Conservation (phyloP, 2,888 invertebrate genomes). For the Pherbina coryleti region DNA sequence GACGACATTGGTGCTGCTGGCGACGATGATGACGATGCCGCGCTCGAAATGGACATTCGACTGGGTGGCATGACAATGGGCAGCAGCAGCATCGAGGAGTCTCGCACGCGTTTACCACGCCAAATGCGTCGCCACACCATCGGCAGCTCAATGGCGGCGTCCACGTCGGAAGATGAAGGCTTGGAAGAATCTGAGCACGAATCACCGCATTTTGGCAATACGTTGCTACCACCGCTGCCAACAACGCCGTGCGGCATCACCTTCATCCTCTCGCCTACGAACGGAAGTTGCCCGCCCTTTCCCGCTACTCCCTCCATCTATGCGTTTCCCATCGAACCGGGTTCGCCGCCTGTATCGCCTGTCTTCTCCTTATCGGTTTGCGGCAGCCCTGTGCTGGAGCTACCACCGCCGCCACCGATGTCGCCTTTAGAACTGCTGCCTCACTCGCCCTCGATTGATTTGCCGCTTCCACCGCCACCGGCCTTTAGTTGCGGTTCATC, state of each 20-base stretch:
- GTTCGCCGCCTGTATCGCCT: conserved; percentile 68
- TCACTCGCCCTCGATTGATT: conserved; percentile 49
- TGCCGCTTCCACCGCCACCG: conserved; percentile 51
- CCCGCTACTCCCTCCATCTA: conserved; percentile 53
- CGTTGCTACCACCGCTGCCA: conserved; percentile 69
- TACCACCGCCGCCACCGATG: conserved; percentile 58
- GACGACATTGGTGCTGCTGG: conserved; percentile 34
- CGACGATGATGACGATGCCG: conserved; percentile 56
- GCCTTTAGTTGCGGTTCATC: conserved; percentile 37
- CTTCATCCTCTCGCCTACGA: conserved; percentile 75
- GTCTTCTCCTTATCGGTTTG: conserved; percentile 59
- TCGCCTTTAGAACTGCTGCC: conserved; percentile 52
- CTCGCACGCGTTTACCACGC: conserved; percentile 58
- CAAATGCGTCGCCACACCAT: conserved; percentile 64
- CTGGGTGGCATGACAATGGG: conserved; percentile 54
- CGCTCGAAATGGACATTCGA: conserved; percentile 60
- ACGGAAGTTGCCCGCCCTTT: conserved; percentile 67
- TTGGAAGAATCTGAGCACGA: conserved; percentile 70
- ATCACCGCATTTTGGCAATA: conserved; percentile 67
- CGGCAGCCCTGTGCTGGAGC: conserved; percentile 64
- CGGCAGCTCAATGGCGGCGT: conserved; percentile 60
- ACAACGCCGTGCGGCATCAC: conserved; percentile 74
- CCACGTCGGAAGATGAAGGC: conserved; percentile 70
- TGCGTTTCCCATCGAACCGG: conserved; percentile 60
- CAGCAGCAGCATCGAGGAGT: conserved; percentile 61